Evolutionary conservation across 2,113 vertebrate genomes (phyloP), one percentile per base, ranked within the genome.

Genomic region (Trogon melanurus): DNA sequence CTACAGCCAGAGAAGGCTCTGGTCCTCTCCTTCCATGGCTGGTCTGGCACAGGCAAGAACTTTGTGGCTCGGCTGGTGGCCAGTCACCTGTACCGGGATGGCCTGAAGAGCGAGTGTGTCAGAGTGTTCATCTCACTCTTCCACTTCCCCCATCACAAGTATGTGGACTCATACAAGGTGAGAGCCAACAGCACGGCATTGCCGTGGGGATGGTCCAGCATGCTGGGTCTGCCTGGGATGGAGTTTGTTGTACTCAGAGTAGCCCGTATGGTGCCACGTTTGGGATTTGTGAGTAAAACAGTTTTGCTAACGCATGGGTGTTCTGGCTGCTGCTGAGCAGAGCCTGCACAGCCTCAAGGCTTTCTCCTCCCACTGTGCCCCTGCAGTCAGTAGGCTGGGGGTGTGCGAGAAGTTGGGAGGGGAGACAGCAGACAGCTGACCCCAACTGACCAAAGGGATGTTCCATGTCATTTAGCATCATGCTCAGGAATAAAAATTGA

Each of bases 11-110:
- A 97, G 91, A 99, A 98, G 93, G 98, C 99, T 3, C 97, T 99
- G 56, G 99, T 98, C 1, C 98, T 99, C 76, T 99, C 99, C 5
- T 99, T 99, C 97, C 99, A 99, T 0, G 99, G 99, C 95, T 99
- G 99, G 99, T 99, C 99, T 0, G 99, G 99, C 70, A 99, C 99
- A 0, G 99, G 99, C 71, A 99, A 99, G 98, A 99, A 99, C 98
- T 99, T 99, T 12, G 99, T 99, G 97, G 98, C 99, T 4, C 97
- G 98, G 57, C 96, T 99, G 91, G 97, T 99, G 54, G 98, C 98
- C 0, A 98, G 98, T 81, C 99, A 99, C 96, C 98, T 99, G 64
- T 99, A 98, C 92, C 98, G 95, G 36, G 99, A 99, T 0, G 99
- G 99, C 54, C 97, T 98, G 92, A 98, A 96, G 97, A 99, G 99